phyloP scores from a whole-genome alignment of 2,888 invertebrate genomes.

The Acleris cristana region DNA sequence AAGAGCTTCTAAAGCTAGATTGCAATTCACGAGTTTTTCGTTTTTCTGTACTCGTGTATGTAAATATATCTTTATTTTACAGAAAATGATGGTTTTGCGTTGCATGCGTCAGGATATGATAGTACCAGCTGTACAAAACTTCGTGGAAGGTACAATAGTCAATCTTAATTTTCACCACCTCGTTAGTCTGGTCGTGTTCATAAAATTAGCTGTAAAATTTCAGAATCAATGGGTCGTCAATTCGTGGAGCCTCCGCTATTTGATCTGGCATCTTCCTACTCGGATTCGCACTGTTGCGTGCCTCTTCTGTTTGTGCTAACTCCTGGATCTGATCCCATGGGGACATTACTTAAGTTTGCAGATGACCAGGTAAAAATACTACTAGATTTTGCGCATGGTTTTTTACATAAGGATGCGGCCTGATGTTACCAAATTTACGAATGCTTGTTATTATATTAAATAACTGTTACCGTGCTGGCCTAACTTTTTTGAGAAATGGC shows the following conservation, averaged over 20 bases:
- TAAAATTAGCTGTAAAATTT: constrained; percentile 18
- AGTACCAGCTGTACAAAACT: constrained; percentile 89
- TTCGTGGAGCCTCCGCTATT: constrained; percentile 96
- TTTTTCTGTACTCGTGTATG: no score
- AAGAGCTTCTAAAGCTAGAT: no score
- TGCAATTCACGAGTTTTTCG: no score
- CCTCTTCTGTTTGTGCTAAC: constrained; percentile 96
- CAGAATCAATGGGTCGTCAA: constrained; percentile 88
- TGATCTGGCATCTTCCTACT: constrained; percentile 91
- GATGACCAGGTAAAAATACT: constrained; percentile 87
- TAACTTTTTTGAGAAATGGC: no score
- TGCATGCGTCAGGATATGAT: constrained; percentile 95
- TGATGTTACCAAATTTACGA: no score
- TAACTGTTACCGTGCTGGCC: no score
- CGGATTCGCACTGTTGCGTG: constrained; percentile 93
- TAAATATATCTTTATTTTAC: constrained; percentile 44
- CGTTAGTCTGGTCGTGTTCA: no score
- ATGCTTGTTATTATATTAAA: no score
- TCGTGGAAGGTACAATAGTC: constrained; percentile 83
- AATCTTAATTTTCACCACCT: neutral
- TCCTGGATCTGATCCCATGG: constrained; percentile 97
- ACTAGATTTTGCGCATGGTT: neutral
- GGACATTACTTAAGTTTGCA: constrained; percentile 94
- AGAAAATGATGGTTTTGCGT: constrained; percentile 90
- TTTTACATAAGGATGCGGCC: neutral